phyloP scores from a whole-genome alignment of 2,888 invertebrate species.

The Diaprepes abbreviatus region DNA sequence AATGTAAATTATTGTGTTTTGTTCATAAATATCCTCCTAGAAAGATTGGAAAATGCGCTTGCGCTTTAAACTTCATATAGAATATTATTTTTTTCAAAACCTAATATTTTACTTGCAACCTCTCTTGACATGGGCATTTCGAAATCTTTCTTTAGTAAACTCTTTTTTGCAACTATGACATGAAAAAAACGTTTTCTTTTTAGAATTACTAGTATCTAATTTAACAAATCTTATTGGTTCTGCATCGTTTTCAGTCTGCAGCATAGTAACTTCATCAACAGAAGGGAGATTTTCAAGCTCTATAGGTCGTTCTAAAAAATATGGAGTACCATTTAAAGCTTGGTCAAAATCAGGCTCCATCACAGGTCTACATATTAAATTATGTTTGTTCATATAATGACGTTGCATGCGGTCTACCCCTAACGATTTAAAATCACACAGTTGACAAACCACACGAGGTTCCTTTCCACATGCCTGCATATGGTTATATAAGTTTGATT shows the following conservation, averaged over 20 bases:
- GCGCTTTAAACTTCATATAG: too few species aligned
- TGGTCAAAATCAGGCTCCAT: slow-evolving; percentile 21
- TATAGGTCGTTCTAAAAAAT: slow-evolving; percentile 14
- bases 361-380: slow-evolving; percentile 15
- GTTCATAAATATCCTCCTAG: too few species aligned
- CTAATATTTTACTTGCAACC: not conserved
- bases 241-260: too few species aligned
- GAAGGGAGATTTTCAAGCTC: not conserved
- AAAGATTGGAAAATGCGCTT: too few species aligned
- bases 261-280: not conserved
- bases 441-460: not conserved
- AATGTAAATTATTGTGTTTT: too few species aligned
- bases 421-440: not conserved
- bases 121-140: not conserved
- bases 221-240: not conserved
- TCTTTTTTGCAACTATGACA: slow-evolving; percentile 1
- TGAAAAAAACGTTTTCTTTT: not conserved
- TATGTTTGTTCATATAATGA: slow-evolving; percentile 11
- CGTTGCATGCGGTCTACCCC: not conserved
- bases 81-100: too few species aligned
- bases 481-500: not conserved
- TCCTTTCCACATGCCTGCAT: not conserved
- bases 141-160: not conserved
- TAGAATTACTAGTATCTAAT: not conserved
- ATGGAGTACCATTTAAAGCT: slow-evolving; percentile 10